phyloP scores from a whole-genome alignment of 2,888 invertebrate genomes.

The Saturnia pavonia region DNA sequence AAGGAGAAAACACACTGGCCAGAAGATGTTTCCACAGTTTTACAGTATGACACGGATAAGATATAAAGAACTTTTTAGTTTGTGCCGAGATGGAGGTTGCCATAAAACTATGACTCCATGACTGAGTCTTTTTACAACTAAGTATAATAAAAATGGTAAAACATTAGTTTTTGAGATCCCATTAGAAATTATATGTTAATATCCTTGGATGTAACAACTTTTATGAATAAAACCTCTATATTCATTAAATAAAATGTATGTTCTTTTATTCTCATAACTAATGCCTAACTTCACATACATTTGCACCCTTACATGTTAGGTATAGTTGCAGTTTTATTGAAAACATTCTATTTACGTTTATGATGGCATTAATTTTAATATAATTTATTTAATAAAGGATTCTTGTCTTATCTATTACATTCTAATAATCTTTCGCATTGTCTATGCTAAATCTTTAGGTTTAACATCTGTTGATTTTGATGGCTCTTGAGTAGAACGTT shows the following conservation, averaged over 20 bases:
- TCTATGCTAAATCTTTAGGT: conserved; percentile 86
- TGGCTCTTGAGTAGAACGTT: conserved; percentile 88
- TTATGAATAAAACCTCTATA: neutral
- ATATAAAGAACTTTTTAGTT: too few species aligned
- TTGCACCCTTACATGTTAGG: neutral
- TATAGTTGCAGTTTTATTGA: neutral
- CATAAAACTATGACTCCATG: too few species aligned
- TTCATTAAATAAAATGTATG: neutral
- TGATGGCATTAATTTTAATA: neutral
- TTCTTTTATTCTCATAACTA: neutral
- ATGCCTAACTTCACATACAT: neutral
- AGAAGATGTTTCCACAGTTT: too few species aligned
- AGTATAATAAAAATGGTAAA: neutral
- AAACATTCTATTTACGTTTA: neutral
- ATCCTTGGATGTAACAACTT: neutral
- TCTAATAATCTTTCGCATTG: neutral
- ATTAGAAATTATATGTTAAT: too few species aligned
- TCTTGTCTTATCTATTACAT: neutral
- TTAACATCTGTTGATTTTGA: conserved; percentile 88
- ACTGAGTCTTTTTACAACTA: too few species aligned
- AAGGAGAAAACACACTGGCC: too few species aligned
- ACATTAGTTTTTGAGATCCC: neutral
- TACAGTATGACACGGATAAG: too few species aligned
- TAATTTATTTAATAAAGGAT: neutral
- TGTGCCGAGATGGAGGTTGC: too few species aligned